A percentile compares a stretch with the other conserved stretches of the same genome.
phyloP scores from a whole-genome alignment of 2,113 vertebrate species.

The Aspidoscelis tigris region DNA sequence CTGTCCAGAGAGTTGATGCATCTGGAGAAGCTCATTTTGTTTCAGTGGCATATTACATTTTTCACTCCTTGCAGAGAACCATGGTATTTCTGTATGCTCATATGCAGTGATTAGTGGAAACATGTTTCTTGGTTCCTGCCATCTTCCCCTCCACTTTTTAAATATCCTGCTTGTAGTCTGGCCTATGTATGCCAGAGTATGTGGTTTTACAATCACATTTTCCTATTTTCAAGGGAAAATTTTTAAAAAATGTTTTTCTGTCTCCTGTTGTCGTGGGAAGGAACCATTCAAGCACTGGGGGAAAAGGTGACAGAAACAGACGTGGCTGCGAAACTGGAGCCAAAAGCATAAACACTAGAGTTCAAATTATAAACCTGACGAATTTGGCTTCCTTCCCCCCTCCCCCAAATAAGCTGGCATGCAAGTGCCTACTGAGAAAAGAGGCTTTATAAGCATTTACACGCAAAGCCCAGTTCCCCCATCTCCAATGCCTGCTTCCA shows the following conservation, averaged over 20 bases:
- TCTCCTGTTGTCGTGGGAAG: constrained; percentile 20
- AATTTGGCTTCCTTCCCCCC: neutral
- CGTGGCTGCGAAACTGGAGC: neutral
- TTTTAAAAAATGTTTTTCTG: constrained; percentile 45
- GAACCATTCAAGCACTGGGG: neutral
- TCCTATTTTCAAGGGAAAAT: constrained; percentile 64
- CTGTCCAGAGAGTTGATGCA: neutral
- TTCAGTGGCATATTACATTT: neutral
- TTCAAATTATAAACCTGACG: neutral
- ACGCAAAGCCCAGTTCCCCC: neutral
- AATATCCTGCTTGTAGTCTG: neutral
- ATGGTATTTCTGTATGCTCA: neutral
- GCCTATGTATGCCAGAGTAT: constrained; percentile 55
- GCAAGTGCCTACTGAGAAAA: neutral
- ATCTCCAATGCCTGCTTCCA: neutral
- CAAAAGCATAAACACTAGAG: neutral
- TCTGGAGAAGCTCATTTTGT: neutral
- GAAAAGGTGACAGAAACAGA: constrained; percentile 31
- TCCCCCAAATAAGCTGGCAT: neutral
- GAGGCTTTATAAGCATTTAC: neutral
- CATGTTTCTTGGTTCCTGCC: neutral
- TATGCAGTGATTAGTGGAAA: neutral
- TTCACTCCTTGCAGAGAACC: neutral
- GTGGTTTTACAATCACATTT: constrained; percentile 76
- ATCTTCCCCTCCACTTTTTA: neutral